These are phyloP conservation scores for Pionites leucogaster DNA, from an alignment of 2,113 vertebrate species.

Conservation along the genomic window DNA sequence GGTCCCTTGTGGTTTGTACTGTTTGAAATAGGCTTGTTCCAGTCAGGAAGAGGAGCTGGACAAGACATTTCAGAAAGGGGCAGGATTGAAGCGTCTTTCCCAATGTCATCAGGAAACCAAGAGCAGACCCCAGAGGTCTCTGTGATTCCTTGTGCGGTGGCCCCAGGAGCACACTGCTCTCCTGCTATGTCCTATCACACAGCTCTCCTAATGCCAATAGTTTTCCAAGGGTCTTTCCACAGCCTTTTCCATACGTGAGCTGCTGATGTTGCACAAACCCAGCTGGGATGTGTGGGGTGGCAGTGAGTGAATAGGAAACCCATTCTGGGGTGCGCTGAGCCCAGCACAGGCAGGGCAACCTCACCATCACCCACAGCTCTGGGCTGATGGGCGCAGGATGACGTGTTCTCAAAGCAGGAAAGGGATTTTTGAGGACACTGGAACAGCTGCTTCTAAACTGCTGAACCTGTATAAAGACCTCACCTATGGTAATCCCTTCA, in stretches of 20 bases:
- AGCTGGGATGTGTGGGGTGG: not conserved
- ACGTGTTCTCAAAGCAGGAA: not conserved
- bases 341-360: not conserved
- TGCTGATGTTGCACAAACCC: not conserved
- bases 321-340: not conserved
- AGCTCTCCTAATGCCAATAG: not conserved
- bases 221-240: not conserved
- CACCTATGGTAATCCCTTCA: not conserved
- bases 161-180: not conserved
- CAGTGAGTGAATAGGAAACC: not conserved
- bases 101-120: not conserved
- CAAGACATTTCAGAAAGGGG: not conserved
- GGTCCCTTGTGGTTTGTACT: not conserved
- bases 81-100: not conserved
- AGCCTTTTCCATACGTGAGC: fast-evolving
- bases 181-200: fast-evolving
- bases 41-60: not conserved
- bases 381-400: not conserved
- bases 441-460: not conserved
- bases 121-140: not conserved
- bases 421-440: not conserved
- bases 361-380: fast-evolving
- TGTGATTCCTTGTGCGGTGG: not conserved
- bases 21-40: not conserved
- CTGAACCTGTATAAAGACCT: not conserved